These are phyloP conservation scores for Abrostola tripartita DNA, from an alignment of 2,888 invertebrate species.

Conservation along the genomic window DNA sequence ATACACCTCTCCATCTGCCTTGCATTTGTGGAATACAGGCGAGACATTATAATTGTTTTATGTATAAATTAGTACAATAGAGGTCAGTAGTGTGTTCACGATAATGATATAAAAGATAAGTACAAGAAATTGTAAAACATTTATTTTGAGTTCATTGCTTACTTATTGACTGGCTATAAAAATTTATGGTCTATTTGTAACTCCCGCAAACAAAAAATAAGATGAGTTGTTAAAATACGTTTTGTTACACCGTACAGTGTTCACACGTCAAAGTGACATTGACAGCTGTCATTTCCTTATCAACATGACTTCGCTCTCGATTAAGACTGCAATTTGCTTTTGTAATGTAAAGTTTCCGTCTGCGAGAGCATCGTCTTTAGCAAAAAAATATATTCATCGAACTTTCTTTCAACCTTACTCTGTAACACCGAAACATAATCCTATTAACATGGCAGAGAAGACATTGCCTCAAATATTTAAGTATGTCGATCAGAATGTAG, in stretches of 20 bases:
- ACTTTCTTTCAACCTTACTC: conserved; percentile 61
- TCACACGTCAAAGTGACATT: conserved; percentile 23
- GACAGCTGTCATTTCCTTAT: conserved; percentile 48
- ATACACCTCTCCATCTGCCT: too few species aligned
- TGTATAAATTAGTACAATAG: too few species aligned
- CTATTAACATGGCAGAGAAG: conserved; percentile 77
- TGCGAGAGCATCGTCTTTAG: conserved; percentile 50
- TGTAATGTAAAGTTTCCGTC: conserved; percentile 66
- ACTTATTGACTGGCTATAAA: too few species aligned
- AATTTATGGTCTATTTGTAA: too few species aligned
- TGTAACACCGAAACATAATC: conserved; percentile 60
- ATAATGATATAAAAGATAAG: too few species aligned
- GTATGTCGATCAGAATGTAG: conserved; percentile 93
- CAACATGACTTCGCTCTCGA: conserved; percentile 56
- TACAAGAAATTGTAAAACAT: too few species aligned
- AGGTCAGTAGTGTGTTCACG: too few species aligned
- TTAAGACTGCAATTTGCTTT: conserved; percentile 66
- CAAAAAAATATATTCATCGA: conserved; percentile 53
- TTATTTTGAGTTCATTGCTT: too few species aligned
- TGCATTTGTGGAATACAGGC: too few species aligned
- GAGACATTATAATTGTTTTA: too few species aligned
- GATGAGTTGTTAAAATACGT: background rate
- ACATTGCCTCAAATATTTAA: conserved; percentile 87
- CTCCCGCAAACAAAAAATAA: too few species aligned
- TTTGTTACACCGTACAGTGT: background rate